Conservation (phyloP, 2,797 vertebrate species). For the Eulemur mongoz region DNA sequence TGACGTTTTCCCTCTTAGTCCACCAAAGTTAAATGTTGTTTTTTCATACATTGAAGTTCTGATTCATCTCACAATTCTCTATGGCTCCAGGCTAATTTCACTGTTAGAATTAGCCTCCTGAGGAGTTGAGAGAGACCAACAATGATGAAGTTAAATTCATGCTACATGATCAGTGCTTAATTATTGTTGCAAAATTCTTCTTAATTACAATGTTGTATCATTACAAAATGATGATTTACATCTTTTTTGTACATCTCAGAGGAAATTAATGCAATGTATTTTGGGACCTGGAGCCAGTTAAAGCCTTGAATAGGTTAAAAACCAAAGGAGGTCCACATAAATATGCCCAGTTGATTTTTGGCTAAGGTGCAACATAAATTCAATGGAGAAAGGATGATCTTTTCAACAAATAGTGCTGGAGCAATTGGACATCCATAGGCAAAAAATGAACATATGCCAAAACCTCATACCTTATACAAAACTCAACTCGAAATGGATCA, state of each 20-base stretch:
- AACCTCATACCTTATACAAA: background rate
- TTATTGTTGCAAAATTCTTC: slow-evolving; percentile 81
- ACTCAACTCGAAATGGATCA: background rate
- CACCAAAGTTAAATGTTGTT: background rate
- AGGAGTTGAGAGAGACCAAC: slow-evolving; percentile 73
- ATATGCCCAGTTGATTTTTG: background rate
- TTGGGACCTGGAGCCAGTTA: background rate
- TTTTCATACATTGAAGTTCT: background rate
- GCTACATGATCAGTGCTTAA: slow-evolving; percentile 80
- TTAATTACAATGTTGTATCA: slow-evolving; percentile 78
- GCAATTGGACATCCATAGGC: background rate
- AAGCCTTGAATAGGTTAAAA: slow-evolving; percentile 54
- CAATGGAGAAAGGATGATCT: background rate
- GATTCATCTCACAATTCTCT: slow-evolving; percentile 27
- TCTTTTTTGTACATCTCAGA: slow-evolving; percentile 25
- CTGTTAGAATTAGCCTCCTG: slow-evolving; percentile 78
- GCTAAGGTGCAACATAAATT: slow-evolving; percentile 7
- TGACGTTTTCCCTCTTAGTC: background rate
- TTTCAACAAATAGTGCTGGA: background rate
- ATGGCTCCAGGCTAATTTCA: slow-evolving; percentile 70
- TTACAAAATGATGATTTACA: slow-evolving; percentile 73
- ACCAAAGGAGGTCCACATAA: background rate
- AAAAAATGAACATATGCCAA: background rate
- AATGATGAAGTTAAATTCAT: slow-evolving; percentile 83
- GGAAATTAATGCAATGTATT: slow-evolving; percentile 58